Evolutionary conservation across 2,797 vertebrate genomes (phyloP).

Genomic region (Mus caroli): DNA sequence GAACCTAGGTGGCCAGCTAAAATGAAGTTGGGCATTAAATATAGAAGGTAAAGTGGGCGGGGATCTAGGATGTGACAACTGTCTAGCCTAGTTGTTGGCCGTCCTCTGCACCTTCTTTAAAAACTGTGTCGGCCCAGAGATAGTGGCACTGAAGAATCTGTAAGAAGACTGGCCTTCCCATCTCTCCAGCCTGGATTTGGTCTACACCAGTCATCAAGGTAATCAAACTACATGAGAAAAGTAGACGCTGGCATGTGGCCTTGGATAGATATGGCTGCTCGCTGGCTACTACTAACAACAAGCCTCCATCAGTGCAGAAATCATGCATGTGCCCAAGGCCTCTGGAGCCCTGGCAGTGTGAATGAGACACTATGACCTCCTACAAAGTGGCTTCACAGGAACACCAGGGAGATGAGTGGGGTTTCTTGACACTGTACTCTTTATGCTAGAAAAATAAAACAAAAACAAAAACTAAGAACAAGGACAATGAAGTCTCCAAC

Average conservation of each 20-base stretch:
- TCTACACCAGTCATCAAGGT: not conserved
- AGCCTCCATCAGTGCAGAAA: not conserved
- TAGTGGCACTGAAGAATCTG: not conserved
- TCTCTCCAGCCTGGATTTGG: too few species aligned
- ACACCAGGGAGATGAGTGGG: not conserved
- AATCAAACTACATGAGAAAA: not conserved
- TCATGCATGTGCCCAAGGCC: not conserved
- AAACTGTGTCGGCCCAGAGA: not conserved
- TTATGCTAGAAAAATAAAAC: not conserved
- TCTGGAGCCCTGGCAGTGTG: not conserved
- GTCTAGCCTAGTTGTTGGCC: not conserved
- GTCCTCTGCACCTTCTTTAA: not conserved
- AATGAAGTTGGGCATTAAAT: not conserved
- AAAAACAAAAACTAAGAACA: not conserved
- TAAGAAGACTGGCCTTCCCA: too few species aligned
- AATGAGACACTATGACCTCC: not conserved
- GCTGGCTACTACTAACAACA: not conserved
- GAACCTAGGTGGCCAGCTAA: not conserved
- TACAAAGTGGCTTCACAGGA: not conserved
- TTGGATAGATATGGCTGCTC: not conserved
- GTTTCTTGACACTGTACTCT: not conserved
- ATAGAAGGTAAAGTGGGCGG: not conserved
- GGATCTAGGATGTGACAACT: not conserved
- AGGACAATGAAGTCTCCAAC: not conserved
- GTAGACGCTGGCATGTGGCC: not conserved